Percentiles rank a stretch among this genome's conserved stretches.
Conservation (phyloP, 1,140 invertebrate species). For the Listronotus oregonensis region DNA sequence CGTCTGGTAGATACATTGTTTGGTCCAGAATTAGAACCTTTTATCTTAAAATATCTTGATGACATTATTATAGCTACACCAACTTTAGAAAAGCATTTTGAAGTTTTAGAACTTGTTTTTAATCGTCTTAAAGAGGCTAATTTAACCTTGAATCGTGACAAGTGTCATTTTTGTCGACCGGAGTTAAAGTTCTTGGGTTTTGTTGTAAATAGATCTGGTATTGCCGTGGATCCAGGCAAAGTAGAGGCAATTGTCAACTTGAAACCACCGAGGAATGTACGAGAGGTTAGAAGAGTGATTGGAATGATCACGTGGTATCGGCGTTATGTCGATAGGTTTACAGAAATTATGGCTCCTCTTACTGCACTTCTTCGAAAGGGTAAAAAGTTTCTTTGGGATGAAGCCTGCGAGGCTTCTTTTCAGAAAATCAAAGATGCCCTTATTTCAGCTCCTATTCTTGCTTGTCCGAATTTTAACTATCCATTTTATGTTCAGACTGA, state of each 20-base stretch:
- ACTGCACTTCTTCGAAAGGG: too few species aligned
- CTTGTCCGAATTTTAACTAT: slow-evolving; percentile 35
- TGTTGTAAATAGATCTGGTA: not conserved
- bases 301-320: too few species aligned
- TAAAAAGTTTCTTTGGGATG: too few species aligned
- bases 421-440: too few species aligned
- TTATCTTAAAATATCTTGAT: slow-evolving; percentile 47
- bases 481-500: slow-evolving; percentile 46
- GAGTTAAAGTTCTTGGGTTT: slow-evolving; percentile 13
- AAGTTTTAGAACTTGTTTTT: slow-evolving; percentile 31
- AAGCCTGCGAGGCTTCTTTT: too few species aligned
- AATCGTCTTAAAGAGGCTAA: slow-evolving; percentile 20
- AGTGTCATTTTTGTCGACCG: slow-evolving; percentile 11
- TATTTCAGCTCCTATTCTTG: too few species aligned
- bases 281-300: too few species aligned
- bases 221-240: slow-evolving; percentile 12
- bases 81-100: slow-evolving; percentile 44
- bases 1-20: slow-evolving; percentile 48
- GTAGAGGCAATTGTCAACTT: slow-evolving; percentile 46
- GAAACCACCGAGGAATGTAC: too few species aligned
- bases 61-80: slow-evolving; percentile 51
- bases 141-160: slow-evolving; percentile 30
- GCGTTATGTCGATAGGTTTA: too few species aligned
- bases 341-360: too few species aligned
- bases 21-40: slow-evolving; percentile 40